These are phyloP conservation scores for Cladopsammia gracilis DNA, from an alignment of 64 coral and sea anemone genomes.

Conservation along the genomic window DNA sequence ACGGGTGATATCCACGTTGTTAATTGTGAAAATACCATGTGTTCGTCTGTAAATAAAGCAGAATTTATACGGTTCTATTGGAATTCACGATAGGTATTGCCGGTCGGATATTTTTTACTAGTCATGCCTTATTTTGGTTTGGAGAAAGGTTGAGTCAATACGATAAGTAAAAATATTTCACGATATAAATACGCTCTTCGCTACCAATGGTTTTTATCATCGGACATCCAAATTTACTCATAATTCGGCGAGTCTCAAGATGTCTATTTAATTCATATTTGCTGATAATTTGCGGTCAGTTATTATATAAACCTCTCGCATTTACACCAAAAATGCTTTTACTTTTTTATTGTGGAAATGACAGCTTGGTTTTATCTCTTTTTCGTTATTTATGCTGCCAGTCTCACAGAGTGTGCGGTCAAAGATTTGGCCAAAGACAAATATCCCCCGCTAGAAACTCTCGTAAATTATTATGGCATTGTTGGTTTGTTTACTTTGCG, in stretches of 20 bases:
- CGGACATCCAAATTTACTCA: no score
- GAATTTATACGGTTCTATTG: no score
- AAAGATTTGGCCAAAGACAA: neutral
- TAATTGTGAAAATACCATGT: no score
- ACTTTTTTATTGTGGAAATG: neutral
- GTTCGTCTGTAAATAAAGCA: no score
- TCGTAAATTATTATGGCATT: neutral
- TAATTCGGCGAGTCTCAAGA: neutral
- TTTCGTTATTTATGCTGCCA: neutral
- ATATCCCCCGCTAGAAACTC: neutral
- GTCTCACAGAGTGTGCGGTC: neutral
- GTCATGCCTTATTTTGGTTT: no score
- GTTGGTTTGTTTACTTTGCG: neutral
- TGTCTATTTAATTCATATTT: neutral
- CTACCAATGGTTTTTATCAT: no score
- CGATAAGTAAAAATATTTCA: no score
- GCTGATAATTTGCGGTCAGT: neutral
- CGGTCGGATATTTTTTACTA: no score
- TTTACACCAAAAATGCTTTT: neutral
- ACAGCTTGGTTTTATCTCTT: slow-evolving; percentile 2
- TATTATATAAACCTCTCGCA: neutral
- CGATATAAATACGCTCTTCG: no score
- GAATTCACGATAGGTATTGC: no score
- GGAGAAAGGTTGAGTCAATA: no score
- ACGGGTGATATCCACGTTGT: no score